Conservation (phyloP, 2,888 invertebrate genomes). For the Euproctis similis region DNA sequence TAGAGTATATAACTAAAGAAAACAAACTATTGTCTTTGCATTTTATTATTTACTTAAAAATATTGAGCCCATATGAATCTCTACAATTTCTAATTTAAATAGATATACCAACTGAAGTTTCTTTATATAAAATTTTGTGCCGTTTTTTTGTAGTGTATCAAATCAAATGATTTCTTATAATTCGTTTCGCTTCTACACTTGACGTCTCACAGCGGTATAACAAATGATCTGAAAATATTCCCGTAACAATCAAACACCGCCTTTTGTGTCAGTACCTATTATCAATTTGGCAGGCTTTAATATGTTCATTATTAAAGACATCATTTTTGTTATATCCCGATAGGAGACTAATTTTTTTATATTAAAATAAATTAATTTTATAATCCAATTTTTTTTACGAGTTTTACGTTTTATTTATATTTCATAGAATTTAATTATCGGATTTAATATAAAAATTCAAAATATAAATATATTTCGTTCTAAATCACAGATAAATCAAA, state of each 20-base stretch:
- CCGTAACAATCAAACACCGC: constrained; percentile 35
- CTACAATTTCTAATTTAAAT: too few species aligned
- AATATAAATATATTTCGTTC: too few species aligned
- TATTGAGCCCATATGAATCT: too few species aligned
- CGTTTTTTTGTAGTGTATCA: constrained; percentile 17
- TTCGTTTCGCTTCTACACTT: constrained; percentile 58
- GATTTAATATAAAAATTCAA: too few species aligned
- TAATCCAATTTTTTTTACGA: too few species aligned
- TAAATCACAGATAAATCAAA: too few species aligned
- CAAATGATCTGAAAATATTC: constrained; percentile 61
- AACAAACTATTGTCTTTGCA: too few species aligned
- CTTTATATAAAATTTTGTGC: constrained; percentile 7
- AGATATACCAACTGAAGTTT: neutral
- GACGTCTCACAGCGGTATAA: constrained; percentile 35
- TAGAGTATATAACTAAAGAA: too few species aligned
- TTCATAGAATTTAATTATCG: too few species aligned
- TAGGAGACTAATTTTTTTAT: constrained; percentile 10
- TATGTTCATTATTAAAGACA: constrained; percentile 31
- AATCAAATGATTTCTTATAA: constrained; percentile 31
- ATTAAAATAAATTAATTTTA: constrained; percentile 2
- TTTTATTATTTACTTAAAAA: too few species aligned
- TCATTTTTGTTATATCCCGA: constrained; percentile 9
- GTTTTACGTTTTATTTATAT: too few species aligned
- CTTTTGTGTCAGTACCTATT: constrained; percentile 61
- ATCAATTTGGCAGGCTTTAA: constrained; percentile 71